phyloP scores from a whole-genome alignment of 2,888 invertebrate genomes.

The Lasioglossum calceatum region DNA sequence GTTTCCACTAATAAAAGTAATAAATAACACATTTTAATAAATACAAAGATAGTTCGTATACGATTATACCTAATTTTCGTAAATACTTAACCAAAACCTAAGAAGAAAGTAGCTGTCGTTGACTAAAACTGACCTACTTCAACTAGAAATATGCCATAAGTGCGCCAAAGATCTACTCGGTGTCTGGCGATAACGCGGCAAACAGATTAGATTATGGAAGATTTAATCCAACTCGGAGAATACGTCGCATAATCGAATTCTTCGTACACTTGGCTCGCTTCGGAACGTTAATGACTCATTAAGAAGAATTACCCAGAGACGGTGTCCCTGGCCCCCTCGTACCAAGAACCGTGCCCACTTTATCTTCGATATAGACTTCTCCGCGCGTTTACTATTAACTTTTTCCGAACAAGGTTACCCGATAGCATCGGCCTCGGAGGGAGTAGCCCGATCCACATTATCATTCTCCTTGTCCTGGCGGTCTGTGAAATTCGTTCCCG shows the following conservation, averaged over 20 bases:
- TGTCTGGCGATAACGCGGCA: background rate
- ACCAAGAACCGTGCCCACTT: conserved; percentile 7
- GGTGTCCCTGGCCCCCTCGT: background rate
- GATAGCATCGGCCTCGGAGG: conserved; percentile 15
- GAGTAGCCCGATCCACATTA: background rate
- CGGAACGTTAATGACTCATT: conserved; percentile 2
- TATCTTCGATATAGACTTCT: conserved; percentile 7
- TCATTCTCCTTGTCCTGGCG: conserved; percentile 1
- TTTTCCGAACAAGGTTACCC: conserved; percentile 12
- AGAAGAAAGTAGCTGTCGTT: background rate
- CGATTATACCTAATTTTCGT: background rate
- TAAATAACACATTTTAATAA: too few relatives aligned
- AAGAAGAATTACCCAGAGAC: conserved; percentile 1
- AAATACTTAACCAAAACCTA: background rate
- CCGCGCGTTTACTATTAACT: conserved; percentile 15
- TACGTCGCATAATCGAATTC: conserved; percentile 5
- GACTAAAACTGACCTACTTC: background rate
- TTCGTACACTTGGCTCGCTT: background rate
- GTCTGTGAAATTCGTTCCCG: background rate
- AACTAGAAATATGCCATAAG: background rate
- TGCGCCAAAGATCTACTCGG: background rate
- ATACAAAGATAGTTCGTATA: too few relatives aligned
- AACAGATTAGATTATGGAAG: background rate
- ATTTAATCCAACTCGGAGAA: background rate
- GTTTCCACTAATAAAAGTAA: too few relatives aligned